Base-by-base conservation (phyloP, 2,113 vertebrate species). In the Etia nguti region DNA sequence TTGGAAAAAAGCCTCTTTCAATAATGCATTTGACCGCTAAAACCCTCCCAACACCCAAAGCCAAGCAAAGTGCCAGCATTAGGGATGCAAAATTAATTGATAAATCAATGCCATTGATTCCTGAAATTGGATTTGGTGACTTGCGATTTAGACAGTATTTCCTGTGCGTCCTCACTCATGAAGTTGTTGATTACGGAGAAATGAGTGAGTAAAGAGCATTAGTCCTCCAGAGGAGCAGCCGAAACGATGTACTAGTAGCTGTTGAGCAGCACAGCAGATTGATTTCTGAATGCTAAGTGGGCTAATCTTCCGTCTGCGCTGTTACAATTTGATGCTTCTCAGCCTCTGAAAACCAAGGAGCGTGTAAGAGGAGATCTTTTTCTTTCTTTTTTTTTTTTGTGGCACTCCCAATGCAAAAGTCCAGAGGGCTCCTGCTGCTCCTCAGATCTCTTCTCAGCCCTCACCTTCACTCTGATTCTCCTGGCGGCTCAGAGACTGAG, bases 1-100 rank as follows among this genome's bases (percentile, higher is more conserved):
- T 90, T 82, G 89, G 89, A 83, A 95, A 95, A 95, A 95, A 94
- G 86, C 92, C 93, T 94, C 92, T 92, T 93, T 93, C 91, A 95
- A 95, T 95, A 94, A 94, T 91, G 89, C 87, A 92, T 94, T 92
- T 94, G 92, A 93, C 92, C 90, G 77, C 92, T 89, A 90, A 94
- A 94, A 91, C 92, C 93, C 93, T 77, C 83, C 68, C 84, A 65
- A 88, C 86, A 88, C 90, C 84, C 90, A 87, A 81, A 94, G 92
- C 82, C 79, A 84, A 82, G 90, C 90, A 89, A 88, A 88, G 90
- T 79, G 81, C 90, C 70, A 12, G 86, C 89, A 89, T 88, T 86
- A 60, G 52, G 85, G 62, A 93, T 84, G 90, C 92, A 85, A 91
- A 89, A 95, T 94, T 92, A 94, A 95, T 94, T 95, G 94, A 93